A percentile compares a stretch with the other conserved stretches of the same genome.
These are phyloP conservation scores for Gallinago undulata DNA, from an alignment of 2,113 vertebrate genomes.

Conservation along the genomic window DNA sequence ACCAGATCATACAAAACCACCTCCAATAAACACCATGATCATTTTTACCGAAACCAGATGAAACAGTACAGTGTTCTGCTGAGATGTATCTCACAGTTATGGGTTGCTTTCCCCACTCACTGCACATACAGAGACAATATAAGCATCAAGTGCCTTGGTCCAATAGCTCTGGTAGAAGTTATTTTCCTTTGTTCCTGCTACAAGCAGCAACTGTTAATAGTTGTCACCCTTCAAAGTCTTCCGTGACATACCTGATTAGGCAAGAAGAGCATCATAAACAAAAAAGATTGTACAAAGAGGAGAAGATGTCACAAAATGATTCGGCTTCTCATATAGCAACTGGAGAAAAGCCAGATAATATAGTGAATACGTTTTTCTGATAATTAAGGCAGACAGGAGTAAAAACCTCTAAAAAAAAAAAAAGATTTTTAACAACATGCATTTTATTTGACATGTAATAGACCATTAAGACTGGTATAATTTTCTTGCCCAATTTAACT, in stretches of 20 bases:
- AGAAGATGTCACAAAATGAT: background rate
- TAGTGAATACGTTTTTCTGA: background rate
- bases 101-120: background rate
- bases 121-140: background rate
- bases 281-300: background rate
- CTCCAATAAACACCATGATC: background rate
- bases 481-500: background rate
- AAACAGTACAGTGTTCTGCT: background rate
- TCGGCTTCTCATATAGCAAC: background rate
- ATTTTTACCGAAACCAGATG: background rate
- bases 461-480: background rate
- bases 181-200: background rate
- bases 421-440: background rate
- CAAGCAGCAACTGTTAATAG: background rate
- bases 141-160: background rate
- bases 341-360: background rate
- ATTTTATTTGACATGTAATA: background rate
- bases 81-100: background rate
- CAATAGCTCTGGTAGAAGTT: background rate
- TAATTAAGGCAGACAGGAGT: background rate
- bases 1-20: background rate
- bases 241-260: background rate
- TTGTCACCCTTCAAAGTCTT: background rate
- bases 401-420: background rate
- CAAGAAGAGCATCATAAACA: background rate